Evolutionary conservation across 1,140 invertebrate species (phyloP).

Genomic region (Drosophila malerkotliana): DNA sequence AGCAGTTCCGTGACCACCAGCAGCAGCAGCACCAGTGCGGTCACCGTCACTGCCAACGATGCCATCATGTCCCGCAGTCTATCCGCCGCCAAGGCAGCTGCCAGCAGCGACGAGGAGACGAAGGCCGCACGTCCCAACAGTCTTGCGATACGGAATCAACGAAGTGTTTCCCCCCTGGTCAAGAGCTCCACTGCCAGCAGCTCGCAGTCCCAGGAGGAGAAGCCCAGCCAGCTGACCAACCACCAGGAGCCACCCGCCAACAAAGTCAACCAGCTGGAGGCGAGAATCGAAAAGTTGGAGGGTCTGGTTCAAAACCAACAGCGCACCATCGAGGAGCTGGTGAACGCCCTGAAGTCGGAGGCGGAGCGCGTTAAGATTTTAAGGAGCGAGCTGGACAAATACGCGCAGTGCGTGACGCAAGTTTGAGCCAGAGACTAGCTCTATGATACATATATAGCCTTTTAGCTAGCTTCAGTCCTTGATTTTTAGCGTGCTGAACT

Average conservation of each 20-base stretch:
- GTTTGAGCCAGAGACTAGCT: slow-evolving; percentile 83
- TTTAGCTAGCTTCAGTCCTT: slow-evolving; percentile 76
- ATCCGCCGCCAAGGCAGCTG: slow-evolving; percentile 50
- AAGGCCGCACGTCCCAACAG: slow-evolving; percentile 72
- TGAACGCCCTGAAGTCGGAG: slow-evolving; percentile 85
- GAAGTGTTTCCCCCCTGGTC: slow-evolving; percentile 72
- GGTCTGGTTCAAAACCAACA: slow-evolving; percentile 86
- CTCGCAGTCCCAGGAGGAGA: slow-evolving; percentile 44
- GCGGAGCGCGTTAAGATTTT: slow-evolving; percentile 86
- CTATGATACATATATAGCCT: slow-evolving; percentile 20
- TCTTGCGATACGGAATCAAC: slow-evolving; percentile 71
- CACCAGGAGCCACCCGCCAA: slow-evolving; percentile 63
- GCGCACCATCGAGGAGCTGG: slow-evolving; percentile 86
- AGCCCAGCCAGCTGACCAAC: slow-evolving; percentile 47
- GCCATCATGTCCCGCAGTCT: slow-evolving; percentile 63
- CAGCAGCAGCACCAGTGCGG: slow-evolving; percentile 77
- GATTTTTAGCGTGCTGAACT: slow-evolving; percentile 36
- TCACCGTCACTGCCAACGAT: slow-evolving; percentile 56
- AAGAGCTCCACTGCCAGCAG: slow-evolving; percentile 50
- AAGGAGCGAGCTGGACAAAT: slow-evolving; percentile 86
- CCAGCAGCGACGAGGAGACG: slow-evolving; percentile 68
- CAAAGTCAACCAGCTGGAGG: slow-evolving; percentile 75
- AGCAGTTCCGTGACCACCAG: slow-evolving; percentile 41
- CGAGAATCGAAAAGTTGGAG: slow-evolving; percentile 86
- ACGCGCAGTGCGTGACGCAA: slow-evolving; percentile 86